Conservation (phyloP, 2,113 vertebrate species). For the Macroglossus sobrinus region DNA sequence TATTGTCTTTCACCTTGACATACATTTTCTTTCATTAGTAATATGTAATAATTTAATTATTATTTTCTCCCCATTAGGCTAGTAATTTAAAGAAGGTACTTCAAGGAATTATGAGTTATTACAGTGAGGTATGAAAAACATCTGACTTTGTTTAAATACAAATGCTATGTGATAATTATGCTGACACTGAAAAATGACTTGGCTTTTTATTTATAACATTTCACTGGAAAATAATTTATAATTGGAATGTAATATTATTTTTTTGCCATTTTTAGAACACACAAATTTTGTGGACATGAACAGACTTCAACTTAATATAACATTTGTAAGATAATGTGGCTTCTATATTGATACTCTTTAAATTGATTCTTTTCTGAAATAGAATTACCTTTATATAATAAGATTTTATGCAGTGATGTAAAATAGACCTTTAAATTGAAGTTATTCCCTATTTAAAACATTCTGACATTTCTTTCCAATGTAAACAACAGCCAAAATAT, state of each 20-base stretch:
- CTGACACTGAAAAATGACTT: background rate
- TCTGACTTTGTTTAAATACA: slow-evolving; percentile 45
- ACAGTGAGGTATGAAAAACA: slow-evolving; percentile 90
- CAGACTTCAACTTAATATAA: background rate
- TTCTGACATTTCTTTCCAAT: background rate
- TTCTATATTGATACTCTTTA: slow-evolving; percentile 17
- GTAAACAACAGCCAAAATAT: background rate
- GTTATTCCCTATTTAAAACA: background rate
- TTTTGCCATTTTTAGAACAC: slow-evolving; percentile 15
- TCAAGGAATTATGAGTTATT: slow-evolving; percentile 96
- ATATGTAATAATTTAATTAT: background rate
- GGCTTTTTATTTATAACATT: background rate
- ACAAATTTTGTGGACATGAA: slow-evolving; percentile 1
- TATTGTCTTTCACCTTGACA: background rate
- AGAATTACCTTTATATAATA: background rate
- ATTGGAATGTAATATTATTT: background rate
- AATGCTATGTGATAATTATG: background rate
- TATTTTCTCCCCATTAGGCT: slow-evolving; percentile 83
- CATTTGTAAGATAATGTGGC: slow-evolving; percentile 5
- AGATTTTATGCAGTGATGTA: background rate
- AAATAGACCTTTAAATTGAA: slow-evolving; percentile 17
- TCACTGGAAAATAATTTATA: slow-evolving; percentile 16
- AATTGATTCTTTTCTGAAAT: slow-evolving; percentile 33
- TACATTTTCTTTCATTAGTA: slow-evolving; percentile 42
- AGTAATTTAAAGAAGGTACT: slow-evolving; percentile 98